phyloP scores from a whole-genome alignment of 2,888 invertebrate genomes.

The Agonopterix subpropinquella region DNA sequence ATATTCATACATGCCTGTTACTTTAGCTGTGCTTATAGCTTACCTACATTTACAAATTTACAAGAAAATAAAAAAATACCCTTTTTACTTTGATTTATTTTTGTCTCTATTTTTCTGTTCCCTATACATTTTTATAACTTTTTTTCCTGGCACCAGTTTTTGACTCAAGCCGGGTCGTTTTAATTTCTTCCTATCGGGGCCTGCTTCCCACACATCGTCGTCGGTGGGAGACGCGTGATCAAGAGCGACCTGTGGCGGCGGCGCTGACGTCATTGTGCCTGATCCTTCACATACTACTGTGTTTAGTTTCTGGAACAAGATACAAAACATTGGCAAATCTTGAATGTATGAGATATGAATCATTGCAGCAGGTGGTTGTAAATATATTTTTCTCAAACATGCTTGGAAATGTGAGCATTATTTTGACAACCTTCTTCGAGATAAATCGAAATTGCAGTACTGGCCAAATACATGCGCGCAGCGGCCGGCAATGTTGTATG shows the following conservation, averaged over 20 bases:
- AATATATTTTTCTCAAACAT: no score
- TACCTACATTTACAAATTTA: no score
- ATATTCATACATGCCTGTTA: no score
- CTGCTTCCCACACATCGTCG: conserved; percentile 68
- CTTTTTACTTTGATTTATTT: conserved; percentile 28
- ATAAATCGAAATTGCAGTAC: no score
- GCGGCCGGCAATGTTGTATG: no score
- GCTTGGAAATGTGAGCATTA: no score
- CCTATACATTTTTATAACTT: conserved; percentile 87
- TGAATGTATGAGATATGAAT: no score
- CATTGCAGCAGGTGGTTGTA: background rate
- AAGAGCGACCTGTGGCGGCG: conserved; percentile 38
- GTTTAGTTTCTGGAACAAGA: conserved; percentile 50
- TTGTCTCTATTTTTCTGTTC: conserved; percentile 74
- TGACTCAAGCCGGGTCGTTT: conserved; percentile 88
- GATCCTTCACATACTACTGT: conserved; percentile 59
- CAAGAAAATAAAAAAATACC: conserved; percentile 4
- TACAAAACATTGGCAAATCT: background rate
- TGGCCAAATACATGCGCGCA: no score
- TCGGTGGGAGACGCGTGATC: conserved; percentile 43
- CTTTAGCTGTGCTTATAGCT: no score
- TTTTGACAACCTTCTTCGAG: no score
- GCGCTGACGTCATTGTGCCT: conserved; percentile 50
- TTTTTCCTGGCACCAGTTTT: conserved; percentile 87
- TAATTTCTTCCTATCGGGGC: conserved; percentile 74